Evolutionary conservation across 2,888 invertebrate species (phyloP).

Genomic region (Aleiodes testaceus): DNA sequence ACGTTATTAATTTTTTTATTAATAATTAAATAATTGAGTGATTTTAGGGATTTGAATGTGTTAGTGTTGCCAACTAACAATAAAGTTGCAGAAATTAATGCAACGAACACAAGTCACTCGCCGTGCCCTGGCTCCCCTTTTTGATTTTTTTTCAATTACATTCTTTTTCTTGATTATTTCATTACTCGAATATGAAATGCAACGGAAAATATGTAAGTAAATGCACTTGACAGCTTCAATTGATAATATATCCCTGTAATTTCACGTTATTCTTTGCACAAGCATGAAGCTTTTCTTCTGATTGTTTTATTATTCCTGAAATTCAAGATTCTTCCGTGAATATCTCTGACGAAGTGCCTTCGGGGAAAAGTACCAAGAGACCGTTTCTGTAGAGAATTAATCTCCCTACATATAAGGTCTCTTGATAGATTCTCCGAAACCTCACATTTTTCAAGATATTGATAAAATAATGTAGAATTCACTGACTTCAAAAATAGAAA

Average conservation of each 20-base stretch:
- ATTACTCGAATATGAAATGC: slow-evolving; percentile 37
- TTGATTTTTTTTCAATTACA: slow-evolving; percentile 41
- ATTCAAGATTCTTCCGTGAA: background rate
- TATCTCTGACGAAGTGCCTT: too few species aligned
- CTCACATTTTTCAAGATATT: too few species aligned
- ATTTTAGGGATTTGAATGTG: slow-evolving; percentile 71
- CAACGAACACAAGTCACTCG: slow-evolving; percentile 71
- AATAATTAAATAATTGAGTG: slow-evolving; percentile 70
- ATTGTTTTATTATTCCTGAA: background rate
- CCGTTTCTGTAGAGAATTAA: too few species aligned
- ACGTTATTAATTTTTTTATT: slow-evolving; percentile 14
- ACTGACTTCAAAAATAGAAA: too few species aligned
- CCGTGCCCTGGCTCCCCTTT: slow-evolving; percentile 66
- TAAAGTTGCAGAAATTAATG: slow-evolving; percentile 63
- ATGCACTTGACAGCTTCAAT: slow-evolving; percentile 47
- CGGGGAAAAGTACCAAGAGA: too few species aligned
- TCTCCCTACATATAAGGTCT: too few species aligned
- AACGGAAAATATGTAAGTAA: slow-evolving; percentile 48
- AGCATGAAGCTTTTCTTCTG: background rate
- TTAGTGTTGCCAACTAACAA: slow-evolving; percentile 72
- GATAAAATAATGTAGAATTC: too few species aligned
- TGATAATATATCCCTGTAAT: background rate
- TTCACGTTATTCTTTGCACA: background rate
- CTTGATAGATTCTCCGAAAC: too few species aligned
- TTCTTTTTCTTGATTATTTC: slow-evolving; percentile 43